Conservation (phyloP, 2,888 invertebrate genomes). For the Diarsia mendica region DNA sequence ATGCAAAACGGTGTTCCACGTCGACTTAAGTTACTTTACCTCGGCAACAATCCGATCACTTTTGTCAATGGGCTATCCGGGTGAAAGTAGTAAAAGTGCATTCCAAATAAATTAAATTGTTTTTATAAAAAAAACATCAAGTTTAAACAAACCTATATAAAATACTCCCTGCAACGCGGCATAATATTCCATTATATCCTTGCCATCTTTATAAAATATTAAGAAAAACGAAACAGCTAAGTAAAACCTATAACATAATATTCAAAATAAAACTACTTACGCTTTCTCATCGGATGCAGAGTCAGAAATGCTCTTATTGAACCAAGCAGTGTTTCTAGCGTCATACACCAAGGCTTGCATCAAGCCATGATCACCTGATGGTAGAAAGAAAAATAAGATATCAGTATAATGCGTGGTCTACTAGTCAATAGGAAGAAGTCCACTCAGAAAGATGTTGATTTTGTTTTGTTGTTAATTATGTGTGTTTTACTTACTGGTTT, state of each 20-base stretch:
- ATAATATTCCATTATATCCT: background rate
- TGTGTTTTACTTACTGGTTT: background rate
- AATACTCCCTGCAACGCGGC: constrained; percentile 31
- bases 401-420: background rate
- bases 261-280: constrained; percentile 75
- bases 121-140: constrained; percentile 1
- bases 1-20: constrained; percentile 55
- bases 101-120: constrained; percentile 68
- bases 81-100: constrained; percentile 84
- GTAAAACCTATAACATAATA: background rate
- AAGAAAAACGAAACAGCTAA: background rate
- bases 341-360: constrained; percentile 96
- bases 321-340: constrained; percentile 96
- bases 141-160: constrained; percentile 7
- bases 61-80: constrained; percentile 95
- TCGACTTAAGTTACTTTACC: constrained; percentile 92
- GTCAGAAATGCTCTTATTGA: constrained; percentile 93
- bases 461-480: background rate
- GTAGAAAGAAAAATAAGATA: constrained; percentile 13
- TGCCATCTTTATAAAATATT: background rate
- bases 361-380: constrained; percentile 94
- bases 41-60: constrained; percentile 97
- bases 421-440: background rate
- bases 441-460: background rate
- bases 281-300: constrained; percentile 93